These are phyloP conservation scores for Danio albolineatus DNA, from an alignment of 2,797 vertebrate genomes.

Conservation along the genomic window DNA sequence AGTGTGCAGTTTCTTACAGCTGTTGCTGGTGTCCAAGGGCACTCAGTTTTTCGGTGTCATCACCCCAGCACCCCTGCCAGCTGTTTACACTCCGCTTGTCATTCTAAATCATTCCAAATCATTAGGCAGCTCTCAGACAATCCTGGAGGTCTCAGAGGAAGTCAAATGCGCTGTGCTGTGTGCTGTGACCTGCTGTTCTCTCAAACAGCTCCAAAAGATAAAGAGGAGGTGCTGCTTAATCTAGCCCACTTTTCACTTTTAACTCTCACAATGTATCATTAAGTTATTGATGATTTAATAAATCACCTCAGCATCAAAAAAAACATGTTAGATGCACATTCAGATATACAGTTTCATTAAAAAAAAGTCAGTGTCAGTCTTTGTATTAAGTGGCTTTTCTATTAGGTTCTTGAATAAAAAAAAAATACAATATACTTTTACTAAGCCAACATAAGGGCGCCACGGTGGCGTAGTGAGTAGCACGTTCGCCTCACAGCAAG, in stretches of 20 bases:
- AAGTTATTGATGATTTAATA: not conserved
- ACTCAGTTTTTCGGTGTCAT: constrained; percentile 50
- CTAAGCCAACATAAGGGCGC: too few relatives aligned
- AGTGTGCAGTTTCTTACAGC: constrained; percentile 41
- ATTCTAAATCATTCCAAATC: constrained; percentile 49
- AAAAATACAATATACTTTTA: too few relatives aligned
- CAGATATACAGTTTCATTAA: too few relatives aligned
- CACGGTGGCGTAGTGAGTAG: too few relatives aligned
- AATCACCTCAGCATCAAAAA: not conserved
- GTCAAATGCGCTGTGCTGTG: constrained; percentile 28
- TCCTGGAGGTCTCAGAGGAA: constrained; percentile 34
- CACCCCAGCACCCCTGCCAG: constrained; percentile 44
- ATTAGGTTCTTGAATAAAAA: too few relatives aligned
- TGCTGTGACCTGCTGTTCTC: constrained; percentile 13
- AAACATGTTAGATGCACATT: too few relatives aligned
- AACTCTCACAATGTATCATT: not conserved
- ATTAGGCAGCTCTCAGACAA: constrained; percentile 63
- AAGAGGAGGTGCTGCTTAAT: not conserved
- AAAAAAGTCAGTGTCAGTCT: too few relatives aligned
- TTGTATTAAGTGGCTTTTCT: too few relatives aligned
- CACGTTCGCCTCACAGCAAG: too few relatives aligned
- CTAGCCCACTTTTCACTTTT: not conserved
- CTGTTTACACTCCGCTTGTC: constrained; percentile 55
- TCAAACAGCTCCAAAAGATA: constrained; percentile 5
- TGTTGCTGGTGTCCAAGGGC: constrained; percentile 52